Conservation (phyloP, 2,888 invertebrate genomes). For the Protonemura montana region DNA sequence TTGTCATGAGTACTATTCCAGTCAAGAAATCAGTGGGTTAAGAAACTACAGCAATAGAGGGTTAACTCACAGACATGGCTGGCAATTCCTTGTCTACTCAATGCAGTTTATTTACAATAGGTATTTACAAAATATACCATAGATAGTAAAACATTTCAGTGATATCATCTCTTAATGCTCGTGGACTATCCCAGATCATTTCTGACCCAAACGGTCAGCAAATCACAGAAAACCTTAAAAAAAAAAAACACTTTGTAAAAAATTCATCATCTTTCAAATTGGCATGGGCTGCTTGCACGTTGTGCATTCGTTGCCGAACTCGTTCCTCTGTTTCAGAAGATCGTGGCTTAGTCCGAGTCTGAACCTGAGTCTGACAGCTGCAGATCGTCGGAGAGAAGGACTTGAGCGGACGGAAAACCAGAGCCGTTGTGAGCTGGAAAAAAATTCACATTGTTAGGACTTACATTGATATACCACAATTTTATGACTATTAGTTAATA, state of each 20-base stretch:
- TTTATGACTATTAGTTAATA: no score
- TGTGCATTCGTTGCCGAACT: background rate
- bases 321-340: no score
- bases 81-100: background rate
- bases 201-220: background rate
- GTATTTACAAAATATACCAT: conserved; percentile 12
- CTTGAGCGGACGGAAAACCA: conserved; percentile 61
- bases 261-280: background rate
- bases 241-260: conserved; percentile 1
- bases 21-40: no score
- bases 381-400: conserved; percentile 81
- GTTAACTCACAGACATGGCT: no score
- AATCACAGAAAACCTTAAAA: background rate
- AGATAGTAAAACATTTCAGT: background rate
- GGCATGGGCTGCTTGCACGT: background rate
- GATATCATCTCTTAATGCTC: background rate
- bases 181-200: background rate
- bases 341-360: conserved; percentile 71
- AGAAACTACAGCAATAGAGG: no score
- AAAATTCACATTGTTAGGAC: background rate
- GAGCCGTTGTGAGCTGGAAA: background rate
- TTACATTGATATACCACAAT: background rate
- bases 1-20: no score
- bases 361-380: conserved; percentile 87
- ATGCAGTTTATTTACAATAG: background rate